Evolutionary conservation across 2,797 vertebrate species (phyloP).

Genomic region (Huso huso): DNA sequence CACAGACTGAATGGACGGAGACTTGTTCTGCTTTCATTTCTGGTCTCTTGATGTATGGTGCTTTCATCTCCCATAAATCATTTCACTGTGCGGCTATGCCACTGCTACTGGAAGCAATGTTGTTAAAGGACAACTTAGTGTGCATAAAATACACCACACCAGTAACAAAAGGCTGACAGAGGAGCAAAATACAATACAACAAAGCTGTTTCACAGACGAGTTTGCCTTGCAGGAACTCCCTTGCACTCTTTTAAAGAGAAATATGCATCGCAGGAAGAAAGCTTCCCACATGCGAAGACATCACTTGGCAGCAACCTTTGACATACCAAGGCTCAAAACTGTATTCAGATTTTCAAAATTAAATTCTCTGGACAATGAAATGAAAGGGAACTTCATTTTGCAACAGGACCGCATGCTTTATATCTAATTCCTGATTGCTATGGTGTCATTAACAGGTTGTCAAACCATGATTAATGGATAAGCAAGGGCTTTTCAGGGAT

Average conservation of each 20-base stretch:
- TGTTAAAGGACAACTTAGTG: conserved; percentile 43
- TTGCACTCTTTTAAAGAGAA: conserved; percentile 1
- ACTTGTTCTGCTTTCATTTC: too few species aligned
- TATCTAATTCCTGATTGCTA: conserved; percentile 26
- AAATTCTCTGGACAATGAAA: conserved; percentile 17
- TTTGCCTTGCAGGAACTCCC: not conserved
- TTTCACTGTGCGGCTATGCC: conserved; percentile 21
- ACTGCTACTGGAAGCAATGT: conserved; percentile 10
- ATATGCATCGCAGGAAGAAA: conserved; percentile 1
- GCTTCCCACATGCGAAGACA: conserved; percentile 16
- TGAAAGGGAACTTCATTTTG: conserved; percentile 21
- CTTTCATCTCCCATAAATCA: conserved; percentile 48
- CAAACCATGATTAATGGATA: conserved; percentile 52
- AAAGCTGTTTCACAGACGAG: conserved; percentile 11
- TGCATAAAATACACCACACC: conserved; percentile 38
- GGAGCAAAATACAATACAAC: conserved; percentile 31
- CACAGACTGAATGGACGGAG: too few species aligned
- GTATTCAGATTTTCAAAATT: conserved; percentile 17
- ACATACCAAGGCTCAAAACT: conserved; percentile 4
- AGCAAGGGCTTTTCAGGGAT: too few species aligned
- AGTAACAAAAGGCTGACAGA: conserved; percentile 28
- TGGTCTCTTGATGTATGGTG: conserved; percentile 19
- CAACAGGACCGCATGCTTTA: conserved; percentile 31
- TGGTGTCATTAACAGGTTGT: conserved; percentile 36
- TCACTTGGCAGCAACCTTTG: conserved; percentile 17